phyloP scores from a whole-genome alignment of 2,113 vertebrate species.

The Platichthys stellatus region DNA sequence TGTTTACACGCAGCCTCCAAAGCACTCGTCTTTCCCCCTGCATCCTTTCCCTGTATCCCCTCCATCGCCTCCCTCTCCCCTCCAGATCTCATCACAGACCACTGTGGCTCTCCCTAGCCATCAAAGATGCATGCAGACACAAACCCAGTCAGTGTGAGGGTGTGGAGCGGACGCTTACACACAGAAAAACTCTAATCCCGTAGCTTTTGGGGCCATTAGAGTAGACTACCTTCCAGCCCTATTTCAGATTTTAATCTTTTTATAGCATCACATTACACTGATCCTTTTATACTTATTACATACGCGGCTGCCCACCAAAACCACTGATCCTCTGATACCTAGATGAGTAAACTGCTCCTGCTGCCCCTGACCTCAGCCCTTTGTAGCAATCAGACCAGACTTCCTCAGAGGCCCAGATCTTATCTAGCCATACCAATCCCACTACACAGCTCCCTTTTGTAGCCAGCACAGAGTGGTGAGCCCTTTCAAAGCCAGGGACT shows the following conservation, averaged over 20 bases:
- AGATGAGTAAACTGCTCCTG: slow-evolving; percentile 78
- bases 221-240: slow-evolving; percentile 65
- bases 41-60: slow-evolving; percentile 49
- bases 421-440: slow-evolving; percentile 80
- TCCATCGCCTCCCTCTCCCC: slow-evolving; percentile 29
- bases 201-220: slow-evolving; percentile 77
- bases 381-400: slow-evolving; percentile 82
- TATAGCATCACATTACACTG: slow-evolving; percentile 80
- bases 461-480: slow-evolving; percentile 67
- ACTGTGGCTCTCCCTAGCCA: slow-evolving; percentile 47
- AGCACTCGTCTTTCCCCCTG: slow-evolving; percentile 55
- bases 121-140: slow-evolving; percentile 50
- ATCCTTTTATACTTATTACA: slow-evolving; percentile 83
- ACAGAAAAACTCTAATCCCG: slow-evolving; percentile 74
- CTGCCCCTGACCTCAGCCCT: slow-evolving; percentile 82
- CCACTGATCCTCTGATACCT: slow-evolving; percentile 80
- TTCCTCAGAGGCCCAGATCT: slow-evolving; percentile 80
- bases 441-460: slow-evolving; percentile 79
- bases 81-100: slow-evolving; percentile 45
- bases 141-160: slow-evolving; percentile 33
- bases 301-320: slow-evolving; percentile 65
- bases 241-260: slow-evolving; percentile 80
- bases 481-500: slow-evolving; percentile 71
- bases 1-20: slow-evolving; percentile 80
- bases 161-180: slow-evolving; percentile 32